phyloP scores from a whole-genome alignment of 2,888 invertebrate genomes.

The Chromoteleia sp. region DNA sequence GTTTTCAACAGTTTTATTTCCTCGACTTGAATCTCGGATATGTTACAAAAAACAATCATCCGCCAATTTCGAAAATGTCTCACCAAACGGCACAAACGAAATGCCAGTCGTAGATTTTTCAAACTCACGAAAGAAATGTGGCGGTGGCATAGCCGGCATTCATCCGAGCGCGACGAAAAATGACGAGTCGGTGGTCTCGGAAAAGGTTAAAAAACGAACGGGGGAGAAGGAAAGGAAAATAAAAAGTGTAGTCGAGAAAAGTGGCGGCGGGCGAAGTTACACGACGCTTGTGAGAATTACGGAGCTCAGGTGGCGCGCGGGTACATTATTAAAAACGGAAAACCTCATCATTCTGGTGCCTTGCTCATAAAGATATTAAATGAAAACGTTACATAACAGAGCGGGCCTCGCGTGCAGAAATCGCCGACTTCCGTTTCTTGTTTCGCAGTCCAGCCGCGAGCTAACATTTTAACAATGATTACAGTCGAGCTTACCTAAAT shows the following conservation, averaged over 20 bases:
- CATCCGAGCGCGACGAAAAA: conserved; percentile 65
- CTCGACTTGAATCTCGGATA: not conserved
- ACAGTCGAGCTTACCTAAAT: conserved; percentile 37
- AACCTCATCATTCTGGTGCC: conserved; percentile 83
- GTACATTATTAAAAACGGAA: conserved; percentile 84
- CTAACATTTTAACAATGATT: conserved; percentile 64
- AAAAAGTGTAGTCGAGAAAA: conserved; percentile 58
- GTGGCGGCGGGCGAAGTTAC: conserved; percentile 68
- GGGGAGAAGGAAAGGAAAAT: conserved; percentile 60
- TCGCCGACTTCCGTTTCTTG: conserved; percentile 68
- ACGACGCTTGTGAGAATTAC: conserved; percentile 79
- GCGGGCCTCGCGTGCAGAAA: conserved; percentile 62
- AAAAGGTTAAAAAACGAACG: conserved; percentile 69
- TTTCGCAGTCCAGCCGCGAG: conserved; percentile 55
- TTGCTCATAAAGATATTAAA: conserved; percentile 83
- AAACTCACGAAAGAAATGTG: conserved; percentile 68
- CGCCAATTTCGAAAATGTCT: conserved; percentile 55
- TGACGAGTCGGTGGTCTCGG: conserved; percentile 65
- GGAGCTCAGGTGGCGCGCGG: conserved; percentile 82
- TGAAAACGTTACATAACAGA: conserved; percentile 82
- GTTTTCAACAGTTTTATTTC: not conserved
- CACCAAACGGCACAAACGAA: conserved; percentile 57
- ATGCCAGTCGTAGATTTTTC: conserved; percentile 66
- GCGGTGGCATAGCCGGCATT: conserved; percentile 63
- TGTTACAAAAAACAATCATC: conserved; percentile 34